Base-by-base conservation (phyloP, 2,888 invertebrate genomes). In the Lycocerus yunnanus region DNA sequence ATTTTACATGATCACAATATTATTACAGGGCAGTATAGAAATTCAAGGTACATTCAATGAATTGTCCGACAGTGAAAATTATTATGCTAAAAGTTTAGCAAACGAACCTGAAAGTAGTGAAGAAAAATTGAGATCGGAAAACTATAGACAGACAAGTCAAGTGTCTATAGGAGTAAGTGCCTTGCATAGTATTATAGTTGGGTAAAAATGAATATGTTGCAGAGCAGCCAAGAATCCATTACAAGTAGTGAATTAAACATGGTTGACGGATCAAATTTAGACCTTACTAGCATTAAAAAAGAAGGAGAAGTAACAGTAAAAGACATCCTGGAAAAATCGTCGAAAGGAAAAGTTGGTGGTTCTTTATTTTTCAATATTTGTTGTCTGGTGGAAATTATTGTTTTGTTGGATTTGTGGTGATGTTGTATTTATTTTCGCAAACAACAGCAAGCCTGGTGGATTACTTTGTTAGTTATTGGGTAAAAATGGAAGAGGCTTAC, bases 381-480 rank as follows among this genome's bases (percentile, higher is more conserved):
- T 73, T 79, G 15, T 84, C 85, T 2, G 87, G 92, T 11, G 88
- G 91, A 2, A 92, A 91, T 14, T 87, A 89, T 77, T 87, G 85
- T 63, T 83, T 90, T 0, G 87, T 93, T 0, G 11, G 84, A 0
- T 65, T 89, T 1, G 88, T 93, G 0, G 24, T 90, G 0, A 5
- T 89, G 0, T 84, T 91, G 0, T 89, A 92, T 60, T n/a, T 92
- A 0, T 68, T 92, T 3, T 89, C 93, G 0, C 93, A 94, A 83
- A 84, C 88, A 0, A 86, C 90, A 15, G 91, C 92, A 0, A 93
- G 92, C 15, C 90, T 90, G 0, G 89, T 91, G 0, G 95, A 95
- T 82, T 94, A 90, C 81, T 95, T 94, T 89, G 88, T 95, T 0
- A 93, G 93, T 79, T 91, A 90, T 81, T 95, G 94, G 94, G 84